Evolutionary conservation across 2,888 invertebrate genomes (phyloP).

Genomic region (Amphiduros pacificus): DNA sequence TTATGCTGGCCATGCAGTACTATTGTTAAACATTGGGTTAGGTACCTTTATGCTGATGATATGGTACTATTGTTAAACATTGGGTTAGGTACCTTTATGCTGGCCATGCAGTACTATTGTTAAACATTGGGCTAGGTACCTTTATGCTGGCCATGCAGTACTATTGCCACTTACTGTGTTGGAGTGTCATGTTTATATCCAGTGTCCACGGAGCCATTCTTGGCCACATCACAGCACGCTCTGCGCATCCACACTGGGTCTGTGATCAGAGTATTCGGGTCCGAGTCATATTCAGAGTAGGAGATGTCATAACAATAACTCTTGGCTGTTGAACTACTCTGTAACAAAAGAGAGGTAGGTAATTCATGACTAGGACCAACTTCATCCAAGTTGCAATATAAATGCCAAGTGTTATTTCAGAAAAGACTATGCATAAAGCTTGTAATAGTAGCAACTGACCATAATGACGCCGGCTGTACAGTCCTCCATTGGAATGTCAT

Average conservation of each 20-base stretch:
- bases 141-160: too few species aligned
- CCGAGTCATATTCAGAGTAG: slow-evolving; percentile 3
- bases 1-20: too few species aligned
- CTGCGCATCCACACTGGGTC: slow-evolving; percentile 1
- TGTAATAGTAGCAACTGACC: too few species aligned
- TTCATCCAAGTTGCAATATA: background rate
- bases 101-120: too few species aligned
- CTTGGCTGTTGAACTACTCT: slow-evolving; percentile 4
- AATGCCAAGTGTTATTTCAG: background rate
- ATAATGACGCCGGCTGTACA: background rate
- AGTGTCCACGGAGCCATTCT: slow-evolving; percentile 8
- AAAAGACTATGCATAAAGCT: background rate
- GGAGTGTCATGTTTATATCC: background rate
- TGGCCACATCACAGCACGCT: slow-evolving; percentile 9
- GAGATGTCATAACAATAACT: slow-evolving; percentile 9
- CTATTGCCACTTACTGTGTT: background rate
- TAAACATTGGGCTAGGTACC: too few species aligned
- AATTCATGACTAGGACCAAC: too few species aligned
- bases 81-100: too few species aligned
- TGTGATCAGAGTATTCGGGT: slow-evolving; percentile 3
- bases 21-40: too few species aligned
- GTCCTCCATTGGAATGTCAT: slow-evolving; percentile 8
- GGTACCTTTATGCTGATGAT: too few species aligned
- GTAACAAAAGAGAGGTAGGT: background rate
- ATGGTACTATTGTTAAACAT: too few species aligned